Evolutionary conservation across 2,888 invertebrate species (phyloP).

Genomic region (Agrypnus murinus): DNA sequence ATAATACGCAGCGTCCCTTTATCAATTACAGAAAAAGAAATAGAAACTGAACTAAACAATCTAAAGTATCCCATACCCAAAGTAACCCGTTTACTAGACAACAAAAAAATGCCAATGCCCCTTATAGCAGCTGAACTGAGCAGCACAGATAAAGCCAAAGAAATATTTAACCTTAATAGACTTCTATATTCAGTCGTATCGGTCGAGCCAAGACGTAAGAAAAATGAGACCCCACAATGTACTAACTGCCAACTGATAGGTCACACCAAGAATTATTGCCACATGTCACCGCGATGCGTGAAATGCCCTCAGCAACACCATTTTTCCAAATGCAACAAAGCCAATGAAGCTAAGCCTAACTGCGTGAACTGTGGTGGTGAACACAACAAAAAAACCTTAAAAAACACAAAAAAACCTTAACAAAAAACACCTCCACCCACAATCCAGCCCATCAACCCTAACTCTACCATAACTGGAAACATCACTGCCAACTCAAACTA

Average conservation of each 20-base stretch:
- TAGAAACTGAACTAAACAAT: slow-evolving; percentile 6
- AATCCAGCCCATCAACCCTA: not conserved
- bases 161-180: slow-evolving; percentile 24
- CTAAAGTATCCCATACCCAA: slow-evolving; percentile 17
- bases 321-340: slow-evolving; percentile 19
- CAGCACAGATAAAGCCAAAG: not conserved
- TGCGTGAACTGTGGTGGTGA: slow-evolving; percentile 30
- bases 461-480: not conserved
- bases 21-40: slow-evolving; percentile 23
- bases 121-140: slow-evolving; percentile 11
- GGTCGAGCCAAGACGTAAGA: slow-evolving; percentile 5
- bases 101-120: slow-evolving; percentile 14
- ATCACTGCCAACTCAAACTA: not conserved
- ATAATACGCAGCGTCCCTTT: slow-evolving; percentile 30
- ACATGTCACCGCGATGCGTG: slow-evolving; percentile 30
- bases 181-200: slow-evolving; percentile 16
- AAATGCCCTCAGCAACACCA: slow-evolving; percentile 36
- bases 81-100: not conserved
- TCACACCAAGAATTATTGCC: too few species aligned
- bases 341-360: slow-evolving; percentile 6
- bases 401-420: too few species aligned
- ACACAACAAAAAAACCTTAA: too few species aligned
- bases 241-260: not conserved
- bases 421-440: not conserved
- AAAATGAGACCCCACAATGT: slow-evolving; percentile 15